Evolutionary conservation across 2,113 vertebrate species (phyloP).

Genomic region (Sphyrna mokarran): DNA sequence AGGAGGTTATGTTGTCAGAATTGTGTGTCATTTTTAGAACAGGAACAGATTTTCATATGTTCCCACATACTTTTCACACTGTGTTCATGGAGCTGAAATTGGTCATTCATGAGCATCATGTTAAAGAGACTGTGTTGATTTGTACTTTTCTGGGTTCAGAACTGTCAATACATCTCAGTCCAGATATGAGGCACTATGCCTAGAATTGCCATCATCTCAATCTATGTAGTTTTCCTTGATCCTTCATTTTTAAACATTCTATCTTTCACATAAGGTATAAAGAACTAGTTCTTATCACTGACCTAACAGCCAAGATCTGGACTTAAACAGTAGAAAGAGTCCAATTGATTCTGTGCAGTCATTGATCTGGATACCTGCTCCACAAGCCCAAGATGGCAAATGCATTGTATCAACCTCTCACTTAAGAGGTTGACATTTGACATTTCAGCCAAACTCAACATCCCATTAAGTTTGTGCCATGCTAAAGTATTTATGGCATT

Average conservation of each 20-base stretch:
- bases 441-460: too few relatives aligned
- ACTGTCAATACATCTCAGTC: background rate
- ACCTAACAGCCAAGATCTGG: too few relatives aligned
- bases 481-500: too few relatives aligned
- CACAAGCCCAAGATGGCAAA: too few relatives aligned
- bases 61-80: background rate
- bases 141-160: background rate
- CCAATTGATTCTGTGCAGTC: too few relatives aligned
- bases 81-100: background rate
- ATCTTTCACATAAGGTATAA: too few relatives aligned
- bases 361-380: too few relatives aligned
- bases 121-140: background rate
- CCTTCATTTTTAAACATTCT: background rate
- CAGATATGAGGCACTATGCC: background rate
- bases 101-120: background rate
- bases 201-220: background rate
- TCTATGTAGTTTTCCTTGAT: background rate
- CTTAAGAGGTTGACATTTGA: too few relatives aligned
- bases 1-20: background rate
- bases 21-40: background rate
- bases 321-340: too few relatives aligned
- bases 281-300: too few relatives aligned
- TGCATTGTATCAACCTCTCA: too few relatives aligned
- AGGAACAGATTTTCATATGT: background rate
- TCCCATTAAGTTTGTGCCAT: too few relatives aligned